These are phyloP conservation scores for Phasia obesa DNA, from an alignment of 2,888 invertebrate genomes.

Conservation along the genomic window DNA sequence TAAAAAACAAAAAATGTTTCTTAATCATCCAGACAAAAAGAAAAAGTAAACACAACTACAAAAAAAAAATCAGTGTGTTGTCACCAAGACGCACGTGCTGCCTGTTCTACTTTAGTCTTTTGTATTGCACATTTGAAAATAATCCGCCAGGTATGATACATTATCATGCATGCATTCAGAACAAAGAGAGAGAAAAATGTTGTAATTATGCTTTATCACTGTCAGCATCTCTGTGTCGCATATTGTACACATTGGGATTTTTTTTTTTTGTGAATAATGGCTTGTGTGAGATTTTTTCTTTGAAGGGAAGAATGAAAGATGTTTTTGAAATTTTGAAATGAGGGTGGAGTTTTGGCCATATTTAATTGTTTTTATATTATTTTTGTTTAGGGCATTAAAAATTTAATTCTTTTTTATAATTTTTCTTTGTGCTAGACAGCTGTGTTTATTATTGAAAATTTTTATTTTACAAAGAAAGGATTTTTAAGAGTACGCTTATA, in stretches of 20 bases:
- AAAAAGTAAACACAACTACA: constrained; percentile 15
- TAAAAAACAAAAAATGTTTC: constrained; percentile 11
- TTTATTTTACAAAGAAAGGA: not conserved
- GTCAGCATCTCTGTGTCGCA: constrained; percentile 57
- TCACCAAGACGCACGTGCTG: constrained; percentile 54
- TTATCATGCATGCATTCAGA: constrained; percentile 25
- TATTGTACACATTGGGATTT: constrained; percentile 19
- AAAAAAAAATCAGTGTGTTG: constrained; percentile 30
- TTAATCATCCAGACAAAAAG: constrained; percentile 32
- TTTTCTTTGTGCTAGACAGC: constrained; percentile 24
- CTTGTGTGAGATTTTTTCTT: constrained; percentile 36
- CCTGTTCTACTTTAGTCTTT: constrained; percentile 27
- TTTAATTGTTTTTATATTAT: not conserved
- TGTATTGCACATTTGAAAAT: constrained; percentile 21
- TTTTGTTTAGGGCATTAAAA: constrained; percentile 20
- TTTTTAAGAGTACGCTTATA: not conserved
- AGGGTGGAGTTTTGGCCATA: constrained; percentile 47
- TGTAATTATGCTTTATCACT: constrained; percentile 68
- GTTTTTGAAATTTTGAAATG: constrained; percentile 12
- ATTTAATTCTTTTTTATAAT: constrained; percentile 17
- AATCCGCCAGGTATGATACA: constrained; percentile 54
- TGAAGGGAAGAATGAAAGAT: constrained; percentile 28
- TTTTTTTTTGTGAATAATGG: not conserved
- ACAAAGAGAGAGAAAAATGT: constrained; percentile 24
- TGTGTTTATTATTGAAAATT: constrained; percentile 27